Evolutionary conservation across 1,140 invertebrate genomes (phyloP).

Genomic region (Anastrepha ludens): DNA sequence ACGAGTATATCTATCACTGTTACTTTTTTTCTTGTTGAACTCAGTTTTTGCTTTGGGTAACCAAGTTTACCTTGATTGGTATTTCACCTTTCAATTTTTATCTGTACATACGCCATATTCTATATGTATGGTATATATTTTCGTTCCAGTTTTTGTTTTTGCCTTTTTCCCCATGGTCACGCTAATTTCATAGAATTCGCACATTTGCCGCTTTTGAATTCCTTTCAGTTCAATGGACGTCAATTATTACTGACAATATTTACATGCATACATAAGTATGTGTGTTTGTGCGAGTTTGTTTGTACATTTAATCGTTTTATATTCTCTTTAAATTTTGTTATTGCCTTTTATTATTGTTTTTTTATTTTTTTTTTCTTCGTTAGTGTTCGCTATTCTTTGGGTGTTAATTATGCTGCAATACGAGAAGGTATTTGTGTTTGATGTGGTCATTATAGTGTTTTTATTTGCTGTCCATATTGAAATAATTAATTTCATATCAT

Average conservation of each 20-base stretch:
- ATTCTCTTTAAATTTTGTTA: neutral
- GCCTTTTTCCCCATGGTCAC: neutral
- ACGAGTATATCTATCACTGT: neutral
- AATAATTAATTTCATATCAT: slow-evolving; percentile 26
- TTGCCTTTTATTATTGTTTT: neutral
- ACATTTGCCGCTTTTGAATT: neutral
- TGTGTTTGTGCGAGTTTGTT: neutral
- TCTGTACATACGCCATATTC: neutral
- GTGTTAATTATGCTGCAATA: neutral
- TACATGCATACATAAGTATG: neutral
- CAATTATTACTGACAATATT: slow-evolving; percentile 32
- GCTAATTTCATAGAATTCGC: slow-evolving; percentile 47
- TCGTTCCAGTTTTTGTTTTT: neutral
- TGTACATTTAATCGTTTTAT: neutral
- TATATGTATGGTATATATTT: neutral
- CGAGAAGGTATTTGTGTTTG: neutral
- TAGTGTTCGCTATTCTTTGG: neutral
- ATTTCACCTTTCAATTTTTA: slow-evolving; percentile 43
- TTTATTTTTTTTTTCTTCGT: no score
- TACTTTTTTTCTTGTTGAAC: neutral
- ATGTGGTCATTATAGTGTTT: neutral
- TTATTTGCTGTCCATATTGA: neutral
- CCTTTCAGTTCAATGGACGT: neutral
- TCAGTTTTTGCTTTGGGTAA: neutral
- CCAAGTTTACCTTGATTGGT: slow-evolving; percentile 29